A percentile compares a stretch with the other conserved stretches of the same genome.
These are phyloP conservation scores for Proteles cristata DNA, from an alignment of 2,113 vertebrate species.

Conservation along the genomic window DNA sequence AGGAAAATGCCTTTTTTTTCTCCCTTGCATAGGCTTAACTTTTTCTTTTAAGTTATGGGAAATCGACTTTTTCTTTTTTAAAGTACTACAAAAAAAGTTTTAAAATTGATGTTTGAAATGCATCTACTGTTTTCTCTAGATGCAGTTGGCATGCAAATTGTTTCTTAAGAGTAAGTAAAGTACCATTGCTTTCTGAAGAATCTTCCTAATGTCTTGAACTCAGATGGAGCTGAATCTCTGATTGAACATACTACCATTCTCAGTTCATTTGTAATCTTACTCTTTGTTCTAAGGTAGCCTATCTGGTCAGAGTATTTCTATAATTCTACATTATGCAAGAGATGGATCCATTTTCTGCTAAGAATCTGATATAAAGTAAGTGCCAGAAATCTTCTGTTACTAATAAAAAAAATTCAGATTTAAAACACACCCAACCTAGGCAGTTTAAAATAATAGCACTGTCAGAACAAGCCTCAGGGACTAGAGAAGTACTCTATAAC, in stretches of 20 bases:
- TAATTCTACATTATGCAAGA: background rate
- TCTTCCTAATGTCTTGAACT: background rate
- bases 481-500: background rate
- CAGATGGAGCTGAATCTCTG: background rate
- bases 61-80: conserved; percentile 18
- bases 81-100: background rate
- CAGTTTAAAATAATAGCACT: background rate
- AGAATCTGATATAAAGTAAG: conserved; percentile 4
- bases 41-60: background rate
- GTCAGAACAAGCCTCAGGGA: background rate
- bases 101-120: background rate
- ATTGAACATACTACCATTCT: background rate
- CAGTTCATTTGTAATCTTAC: background rate
- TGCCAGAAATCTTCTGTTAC: background rate
- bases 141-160: background rate
- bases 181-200: background rate
- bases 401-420: conserved; percentile 20
- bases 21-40: background rate
- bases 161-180: background rate
- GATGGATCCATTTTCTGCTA: background rate
- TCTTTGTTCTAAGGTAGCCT: background rate
- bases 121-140: background rate
- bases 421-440: background rate
- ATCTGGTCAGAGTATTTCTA: background rate
- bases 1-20: background rate